These are phyloP conservation scores for Himantopus leucocephalus DNA, from an alignment of 2,113 vertebrate species.

Conservation along the genomic window DNA sequence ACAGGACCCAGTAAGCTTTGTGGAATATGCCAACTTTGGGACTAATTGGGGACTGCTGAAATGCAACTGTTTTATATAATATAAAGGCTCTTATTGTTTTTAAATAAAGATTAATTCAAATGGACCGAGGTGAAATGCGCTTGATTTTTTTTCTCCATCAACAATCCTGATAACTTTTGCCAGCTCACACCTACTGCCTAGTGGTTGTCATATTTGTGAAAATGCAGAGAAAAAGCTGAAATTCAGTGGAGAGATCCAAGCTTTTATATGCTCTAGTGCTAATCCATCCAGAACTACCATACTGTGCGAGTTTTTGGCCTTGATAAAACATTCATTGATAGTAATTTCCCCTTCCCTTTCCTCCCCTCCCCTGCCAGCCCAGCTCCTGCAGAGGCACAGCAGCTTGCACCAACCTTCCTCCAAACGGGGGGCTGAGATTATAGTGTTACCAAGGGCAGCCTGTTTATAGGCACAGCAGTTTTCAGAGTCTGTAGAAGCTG, in stretches of 20 bases:
- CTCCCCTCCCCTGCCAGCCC: neutral
- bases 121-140: neutral
- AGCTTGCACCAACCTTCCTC: neutral
- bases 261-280: neutral
- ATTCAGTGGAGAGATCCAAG: neutral
- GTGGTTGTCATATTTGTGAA: neutral
- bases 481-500: neutral
- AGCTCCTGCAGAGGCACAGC: neutral
- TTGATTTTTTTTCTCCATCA: neutral
- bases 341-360: neutral
- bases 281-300: neutral
- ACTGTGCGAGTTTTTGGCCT: neutral
- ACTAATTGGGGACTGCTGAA: neutral
- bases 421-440: neutral
- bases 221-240: neutral
- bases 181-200: neutral
- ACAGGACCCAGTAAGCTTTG: neutral
- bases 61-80: neutral
- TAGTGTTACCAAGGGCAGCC: neutral
- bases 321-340: constrained; percentile 4
- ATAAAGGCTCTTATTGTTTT: neutral
- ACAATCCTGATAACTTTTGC: neutral
- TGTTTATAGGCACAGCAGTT: neutral
- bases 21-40: neutral
- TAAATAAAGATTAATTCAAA: neutral